phyloP scores from a whole-genome alignment of 1,140 invertebrate genomes.

The Drosophila nannoptera region DNA sequence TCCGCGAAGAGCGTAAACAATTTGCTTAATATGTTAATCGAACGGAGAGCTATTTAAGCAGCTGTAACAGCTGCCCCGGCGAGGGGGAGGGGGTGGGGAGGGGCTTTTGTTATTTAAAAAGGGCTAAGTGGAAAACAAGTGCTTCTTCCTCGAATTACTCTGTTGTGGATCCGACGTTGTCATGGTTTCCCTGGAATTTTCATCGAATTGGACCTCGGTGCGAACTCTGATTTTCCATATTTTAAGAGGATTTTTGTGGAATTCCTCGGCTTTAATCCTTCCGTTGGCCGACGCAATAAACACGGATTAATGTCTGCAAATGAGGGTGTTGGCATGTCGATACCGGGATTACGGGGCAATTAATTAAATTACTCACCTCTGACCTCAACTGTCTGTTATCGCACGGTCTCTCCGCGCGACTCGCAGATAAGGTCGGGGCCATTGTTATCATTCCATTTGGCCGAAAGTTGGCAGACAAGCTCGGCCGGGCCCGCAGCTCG shows the following conservation, averaged over 20 bases:
- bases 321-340: neutral
- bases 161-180: no score
- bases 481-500: neutral
- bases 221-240: no score
- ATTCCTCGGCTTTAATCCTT: neutral
- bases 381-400: neutral
- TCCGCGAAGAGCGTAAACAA: neutral
- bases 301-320: neutral
- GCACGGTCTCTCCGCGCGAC: no score
- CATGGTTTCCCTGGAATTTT: no score
- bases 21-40: neutral
- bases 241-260: no score
- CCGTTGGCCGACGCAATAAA: neutral
- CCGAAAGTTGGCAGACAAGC: conserved; percentile 11
- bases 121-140: no score
- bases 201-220: no score
- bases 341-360: neutral
- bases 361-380: conserved; percentile 11
- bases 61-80: neutral
- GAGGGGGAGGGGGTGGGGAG: no score
- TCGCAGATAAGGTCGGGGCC: conserved; percentile 6
- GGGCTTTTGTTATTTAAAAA: no score
- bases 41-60: neutral
- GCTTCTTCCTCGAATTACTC: no score
- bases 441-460: conserved; percentile 10